These are phyloP conservation scores for Callipepla californica DNA, from an alignment of 2,113 vertebrate genomes.

Conservation along the genomic window DNA sequence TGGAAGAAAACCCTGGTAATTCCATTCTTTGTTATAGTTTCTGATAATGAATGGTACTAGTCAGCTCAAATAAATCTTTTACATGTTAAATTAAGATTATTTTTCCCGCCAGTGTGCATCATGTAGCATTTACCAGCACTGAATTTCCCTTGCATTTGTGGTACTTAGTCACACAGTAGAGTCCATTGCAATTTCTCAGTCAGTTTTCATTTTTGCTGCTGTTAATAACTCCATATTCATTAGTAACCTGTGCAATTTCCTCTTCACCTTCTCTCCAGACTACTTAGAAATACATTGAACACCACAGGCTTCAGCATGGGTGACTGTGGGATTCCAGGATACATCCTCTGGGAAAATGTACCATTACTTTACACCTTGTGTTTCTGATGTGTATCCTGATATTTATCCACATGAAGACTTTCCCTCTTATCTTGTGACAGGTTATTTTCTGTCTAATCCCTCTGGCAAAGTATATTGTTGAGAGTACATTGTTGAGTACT, in stretches of 20 bases:
- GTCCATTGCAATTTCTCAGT: neutral
- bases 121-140: neutral
- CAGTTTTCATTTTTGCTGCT: neutral
- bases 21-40: neutral
- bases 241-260: neutral
- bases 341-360: neutral
- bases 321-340: neutral
- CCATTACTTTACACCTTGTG: neutral
- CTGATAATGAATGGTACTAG: neutral
- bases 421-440: neutral
- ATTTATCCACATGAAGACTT: neutral
- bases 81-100: neutral
- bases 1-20: neutral
- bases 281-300: neutral
- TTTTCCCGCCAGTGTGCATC: neutral
- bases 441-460: neutral
- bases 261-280: neutral
- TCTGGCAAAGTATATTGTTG: neutral
- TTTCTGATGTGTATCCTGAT: neutral
- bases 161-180: neutral
- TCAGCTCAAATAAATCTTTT: neutral
- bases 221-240: neutral
- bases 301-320: neutral
- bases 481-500: neutral
- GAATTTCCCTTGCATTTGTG: neutral